phyloP scores from a whole-genome alignment of 1,140 invertebrate species.

The Drosophila virilis region DNA sequence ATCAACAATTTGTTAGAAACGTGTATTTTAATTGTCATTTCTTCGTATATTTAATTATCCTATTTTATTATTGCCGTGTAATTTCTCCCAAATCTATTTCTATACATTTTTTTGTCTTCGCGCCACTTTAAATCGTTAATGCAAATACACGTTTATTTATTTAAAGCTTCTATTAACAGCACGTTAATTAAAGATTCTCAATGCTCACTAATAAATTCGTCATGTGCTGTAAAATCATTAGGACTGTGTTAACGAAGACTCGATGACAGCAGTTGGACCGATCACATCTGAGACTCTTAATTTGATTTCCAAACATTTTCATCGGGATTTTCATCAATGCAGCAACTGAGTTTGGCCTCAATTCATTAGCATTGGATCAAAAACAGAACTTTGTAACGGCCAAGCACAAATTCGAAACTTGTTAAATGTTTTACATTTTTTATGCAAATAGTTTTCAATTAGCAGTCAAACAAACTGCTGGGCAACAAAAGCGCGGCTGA shows the following conservation, averaged over 20 bases:
- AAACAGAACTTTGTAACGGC: slow-evolving; percentile 48
- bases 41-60: not conserved
- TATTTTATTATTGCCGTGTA: not conserved
- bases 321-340: slow-evolving; percentile 17
- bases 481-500: slow-evolving; percentile 47
- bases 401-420: slow-evolving; percentile 32
- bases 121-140: slow-evolving; percentile 18
- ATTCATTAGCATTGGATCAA: slow-evolving; percentile 70
- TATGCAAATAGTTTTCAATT: slow-evolving; percentile 77
- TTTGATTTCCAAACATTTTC: slow-evolving; percentile 28
- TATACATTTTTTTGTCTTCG: slow-evolving; percentile 5
- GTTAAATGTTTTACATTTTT: slow-evolving; percentile 32
- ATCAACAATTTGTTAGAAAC: not conserved
- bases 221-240: slow-evolving; percentile 49
- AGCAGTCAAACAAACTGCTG: slow-evolving; percentile 63
- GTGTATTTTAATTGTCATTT: not conserved
- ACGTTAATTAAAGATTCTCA: slow-evolving; percentile 63
- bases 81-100: slow-evolving; percentile 13
- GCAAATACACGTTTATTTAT: slow-evolving; percentile 18
- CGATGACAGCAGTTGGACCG: not conserved
- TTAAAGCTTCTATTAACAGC: slow-evolving; percentile 23
- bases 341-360: slow-evolving; percentile 5
- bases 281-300: not conserved
- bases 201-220: slow-evolving; percentile 76
- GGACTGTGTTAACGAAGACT: slow-evolving; percentile 30